These are phyloP conservation scores for Oenanthe oenanthe DNA, from an alignment of 2,113 vertebrate species.

Conservation along the genomic window DNA sequence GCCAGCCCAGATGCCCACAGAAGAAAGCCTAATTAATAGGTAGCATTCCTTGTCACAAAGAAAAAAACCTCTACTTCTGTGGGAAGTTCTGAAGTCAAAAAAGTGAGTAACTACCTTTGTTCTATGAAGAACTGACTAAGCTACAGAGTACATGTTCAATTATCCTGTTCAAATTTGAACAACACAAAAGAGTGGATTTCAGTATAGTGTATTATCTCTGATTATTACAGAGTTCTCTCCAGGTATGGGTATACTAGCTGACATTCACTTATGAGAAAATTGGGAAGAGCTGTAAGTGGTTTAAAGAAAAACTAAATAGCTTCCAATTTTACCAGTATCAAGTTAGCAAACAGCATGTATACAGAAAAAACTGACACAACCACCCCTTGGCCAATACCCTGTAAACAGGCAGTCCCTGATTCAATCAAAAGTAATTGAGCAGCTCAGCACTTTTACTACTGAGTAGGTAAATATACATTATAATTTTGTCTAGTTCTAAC, in stretches of 20 bases:
- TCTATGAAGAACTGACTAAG: constrained; percentile 14
- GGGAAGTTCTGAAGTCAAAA: constrained; percentile 21
- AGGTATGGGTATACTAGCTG: neutral
- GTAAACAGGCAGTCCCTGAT: neutral
- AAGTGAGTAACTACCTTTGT: neutral
- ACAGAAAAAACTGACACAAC: neutral
- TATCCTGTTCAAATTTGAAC: constrained; percentile 29
- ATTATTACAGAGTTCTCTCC: neutral
- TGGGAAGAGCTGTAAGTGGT: neutral
- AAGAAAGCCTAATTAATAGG: constrained; percentile 25
- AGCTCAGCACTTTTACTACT: neutral
- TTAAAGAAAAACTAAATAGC: neutral
- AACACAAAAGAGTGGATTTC: neutral
- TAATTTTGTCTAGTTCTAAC: neutral
- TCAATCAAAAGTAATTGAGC: neutral
- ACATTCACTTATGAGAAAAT: neutral
- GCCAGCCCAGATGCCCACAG: constrained; percentile 1
- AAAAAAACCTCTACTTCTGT: neutral
- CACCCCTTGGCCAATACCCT: neutral
- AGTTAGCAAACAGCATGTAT: neutral
- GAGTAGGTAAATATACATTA: neutral
- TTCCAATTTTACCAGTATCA: neutral
- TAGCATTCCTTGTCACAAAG: neutral
- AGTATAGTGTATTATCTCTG: neutral
- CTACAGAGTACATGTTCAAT: neutral